These are phyloP conservation scores for Falco peregrinus DNA, from an alignment of 2,797 vertebrate genomes.

Conservation along the genomic window DNA sequence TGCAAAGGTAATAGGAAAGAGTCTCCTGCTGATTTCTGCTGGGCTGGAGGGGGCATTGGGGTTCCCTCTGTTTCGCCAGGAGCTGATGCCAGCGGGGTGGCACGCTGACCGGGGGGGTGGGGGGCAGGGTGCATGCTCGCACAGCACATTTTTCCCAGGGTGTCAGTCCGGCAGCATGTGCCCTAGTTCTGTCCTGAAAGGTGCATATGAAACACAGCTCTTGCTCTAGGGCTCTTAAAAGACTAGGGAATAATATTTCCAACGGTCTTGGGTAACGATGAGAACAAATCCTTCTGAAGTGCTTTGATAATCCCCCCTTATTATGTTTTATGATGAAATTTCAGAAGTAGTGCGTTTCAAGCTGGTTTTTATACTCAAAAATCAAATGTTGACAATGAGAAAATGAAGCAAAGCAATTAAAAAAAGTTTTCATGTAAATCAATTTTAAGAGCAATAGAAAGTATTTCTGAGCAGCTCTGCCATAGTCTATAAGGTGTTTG, in stretches of 20 bases:
- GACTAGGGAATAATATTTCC: not conserved
- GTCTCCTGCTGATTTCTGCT: not conserved
- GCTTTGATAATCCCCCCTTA: not conserved
- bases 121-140: too few species aligned
- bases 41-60: not conserved
- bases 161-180: not conserved
- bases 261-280: not conserved
- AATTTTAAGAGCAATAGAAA: not conserved
- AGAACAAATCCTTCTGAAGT: not conserved
- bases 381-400: not conserved
- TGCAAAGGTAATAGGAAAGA: not conserved
- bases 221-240: not conserved
- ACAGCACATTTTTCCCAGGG: accelerated
- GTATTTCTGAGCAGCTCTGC: not conserved
- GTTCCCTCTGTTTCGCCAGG: accelerated
- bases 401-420: not conserved
- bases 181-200: not conserved
- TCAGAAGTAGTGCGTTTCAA: not conserved
- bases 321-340: not conserved
- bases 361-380: not conserved
- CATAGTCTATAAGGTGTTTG: not conserved
- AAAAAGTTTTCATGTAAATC: not conserved
- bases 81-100: not conserved
- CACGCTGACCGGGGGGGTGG: too few species aligned
- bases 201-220: not conserved